Evolutionary conservation across 1,140 invertebrate genomes (phyloP), one percentile per base, ranked within the genome.

Genomic region (Ruditapes philippinarum): DNA sequence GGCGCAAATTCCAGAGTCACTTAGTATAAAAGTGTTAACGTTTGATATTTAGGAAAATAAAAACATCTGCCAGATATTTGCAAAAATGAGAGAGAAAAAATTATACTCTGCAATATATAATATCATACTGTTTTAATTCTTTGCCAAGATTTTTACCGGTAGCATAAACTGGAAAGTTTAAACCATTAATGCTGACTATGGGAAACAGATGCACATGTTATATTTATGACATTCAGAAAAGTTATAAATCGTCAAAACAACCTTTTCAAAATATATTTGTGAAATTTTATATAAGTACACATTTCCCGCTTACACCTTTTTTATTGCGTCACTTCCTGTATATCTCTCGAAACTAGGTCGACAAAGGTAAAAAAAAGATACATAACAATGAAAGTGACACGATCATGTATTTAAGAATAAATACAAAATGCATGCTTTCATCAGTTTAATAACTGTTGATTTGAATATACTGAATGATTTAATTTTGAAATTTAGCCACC

Each of bases 231-330:
- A 78, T 78, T 78, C 54, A 78, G 22, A 36, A 12, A 19, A 19
- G 74, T 54, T 12, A 49, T 54, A 51, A 31, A 54, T 19, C 45
- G 54, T 7, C 36, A 4, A 51, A 36, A 49, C 28, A 49, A 78
- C 74, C 45, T 51, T 54, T n/a, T 78, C n/a, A 4, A 54, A 78
- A 36, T 49, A 51, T 54, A 54, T 78, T n/a, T n/a, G n/a, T 51
- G 74, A 25, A 78, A 78, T 49, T 78, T 19, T 54, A n/a, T n/a
- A n/a, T 73, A 12, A 38, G 33, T 38, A 40, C 65, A 57, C 33
- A 70, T 31, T 38, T 22, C 65, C 36, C 65, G 33, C 28, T 1
- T 38, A 38, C 4, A 38, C 3, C 12, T 70, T 7, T 19, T n/a
- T 28, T 25, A 62, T 70, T 70, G 65, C 65, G n/a, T 70, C 65